These are phyloP conservation scores for Sebastes taczanowskii DNA, from an alignment of 2,797 vertebrate species.

Conservation along the genomic window DNA sequence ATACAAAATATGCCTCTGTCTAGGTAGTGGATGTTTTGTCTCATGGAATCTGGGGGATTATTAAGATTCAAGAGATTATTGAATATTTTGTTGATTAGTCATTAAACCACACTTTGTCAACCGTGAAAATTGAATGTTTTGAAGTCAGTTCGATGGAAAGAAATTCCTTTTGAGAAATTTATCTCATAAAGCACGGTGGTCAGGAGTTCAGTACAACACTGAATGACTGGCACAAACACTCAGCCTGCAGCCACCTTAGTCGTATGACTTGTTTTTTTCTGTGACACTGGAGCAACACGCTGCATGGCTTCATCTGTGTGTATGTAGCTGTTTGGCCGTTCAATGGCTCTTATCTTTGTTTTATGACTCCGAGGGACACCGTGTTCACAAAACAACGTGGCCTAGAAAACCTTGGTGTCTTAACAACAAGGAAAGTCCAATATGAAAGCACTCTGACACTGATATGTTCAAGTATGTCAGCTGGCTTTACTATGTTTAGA, in stretches of 20 bases:
- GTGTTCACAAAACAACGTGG: slow-evolving; percentile 30
- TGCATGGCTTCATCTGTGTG: slow-evolving; percentile 14
- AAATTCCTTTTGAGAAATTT: not conserved
- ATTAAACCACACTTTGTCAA: slow-evolving; percentile 8
- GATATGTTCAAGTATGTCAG: not conserved
- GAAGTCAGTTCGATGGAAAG: not conserved
- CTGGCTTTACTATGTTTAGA: not conserved
- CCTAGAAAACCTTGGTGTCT: slow-evolving; percentile 8
- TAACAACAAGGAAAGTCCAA: slow-evolving; percentile 2
- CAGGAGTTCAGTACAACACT: slow-evolving; percentile 38
- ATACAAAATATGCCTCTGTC: not conserved
- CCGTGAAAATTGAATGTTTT: slow-evolving; percentile 1
- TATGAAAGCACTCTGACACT: not conserved
- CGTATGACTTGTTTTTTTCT: slow-evolving; percentile 50
- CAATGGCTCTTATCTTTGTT: slow-evolving; percentile 39
- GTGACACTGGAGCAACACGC: not conserved
- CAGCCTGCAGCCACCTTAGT: slow-evolving; percentile 38
- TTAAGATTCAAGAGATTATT: slow-evolving; percentile 38
- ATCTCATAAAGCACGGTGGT: slow-evolving; percentile 13
- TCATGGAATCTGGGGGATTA: slow-evolving; percentile 47
- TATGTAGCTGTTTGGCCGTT: not conserved
- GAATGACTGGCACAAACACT: slow-evolving; percentile 5
- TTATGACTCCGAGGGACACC: slow-evolving; percentile 28
- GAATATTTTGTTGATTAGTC: slow-evolving; percentile 35
- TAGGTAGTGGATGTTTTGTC: not conserved